phyloP scores from a whole-genome alignment of 2,888 invertebrate genomes.

The Phaonia tiefii region DNA sequence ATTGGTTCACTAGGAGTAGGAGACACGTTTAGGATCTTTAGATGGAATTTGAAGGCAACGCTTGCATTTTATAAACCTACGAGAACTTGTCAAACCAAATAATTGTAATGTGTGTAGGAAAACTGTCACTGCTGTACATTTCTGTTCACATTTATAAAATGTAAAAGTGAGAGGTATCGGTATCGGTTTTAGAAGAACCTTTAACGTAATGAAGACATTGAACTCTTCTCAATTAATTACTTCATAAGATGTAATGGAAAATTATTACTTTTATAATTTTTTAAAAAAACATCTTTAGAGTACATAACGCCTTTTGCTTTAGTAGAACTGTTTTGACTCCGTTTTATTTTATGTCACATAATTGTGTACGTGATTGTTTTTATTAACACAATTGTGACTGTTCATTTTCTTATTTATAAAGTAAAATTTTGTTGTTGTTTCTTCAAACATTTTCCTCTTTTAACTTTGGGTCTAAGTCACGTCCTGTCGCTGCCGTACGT shows the following conservation, averaged over 20 bases:
- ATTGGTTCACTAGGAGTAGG: neutral
- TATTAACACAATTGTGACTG: neutral
- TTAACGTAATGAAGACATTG: neutral
- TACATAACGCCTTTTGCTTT: too few species aligned
- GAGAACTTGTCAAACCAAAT: neutral
- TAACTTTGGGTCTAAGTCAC: slow-evolving; percentile 7
- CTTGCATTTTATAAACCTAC: neutral
- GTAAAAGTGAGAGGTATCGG: neutral
- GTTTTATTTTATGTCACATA: too few species aligned
- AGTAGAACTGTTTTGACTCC: too few species aligned
- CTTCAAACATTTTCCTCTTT: neutral
- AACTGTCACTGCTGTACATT: too few species aligned
- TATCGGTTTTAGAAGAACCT: neutral
- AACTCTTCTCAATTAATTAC: too few species aligned
- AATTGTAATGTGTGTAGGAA: too few species aligned
- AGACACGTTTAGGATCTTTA: neutral
- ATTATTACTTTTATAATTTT: too few species aligned
- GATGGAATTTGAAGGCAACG: too few species aligned
- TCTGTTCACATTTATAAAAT: too few species aligned
- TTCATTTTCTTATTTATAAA: neutral
- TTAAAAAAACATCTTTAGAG: too few species aligned
- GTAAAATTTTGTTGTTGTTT: neutral
- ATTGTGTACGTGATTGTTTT: slow-evolving; percentile 1
- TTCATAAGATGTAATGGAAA: too few species aligned
- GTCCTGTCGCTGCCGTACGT: neutral